Conservation (phyloP, 1,140 invertebrate genomes). For the Drosophila saltans region DNA sequence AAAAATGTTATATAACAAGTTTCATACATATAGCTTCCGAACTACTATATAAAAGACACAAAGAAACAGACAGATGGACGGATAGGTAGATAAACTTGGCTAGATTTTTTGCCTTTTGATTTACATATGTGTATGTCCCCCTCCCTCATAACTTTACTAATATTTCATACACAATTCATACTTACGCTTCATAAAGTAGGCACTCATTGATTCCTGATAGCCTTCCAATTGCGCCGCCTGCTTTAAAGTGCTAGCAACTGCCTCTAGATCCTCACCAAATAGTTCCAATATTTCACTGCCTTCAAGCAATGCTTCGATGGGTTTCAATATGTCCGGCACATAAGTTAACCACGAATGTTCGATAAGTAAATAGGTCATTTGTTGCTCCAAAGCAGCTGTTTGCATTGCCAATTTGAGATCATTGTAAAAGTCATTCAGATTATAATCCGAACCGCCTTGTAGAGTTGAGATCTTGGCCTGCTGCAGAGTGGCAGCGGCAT, state of each 20-base stretch:
- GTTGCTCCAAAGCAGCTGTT: slow-evolving; percentile 90
- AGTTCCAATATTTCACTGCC: slow-evolving; percentile 82
- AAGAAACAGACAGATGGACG: too few species aligned
- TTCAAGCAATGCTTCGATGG: slow-evolving; percentile 84
- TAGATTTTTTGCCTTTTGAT: too few species aligned
- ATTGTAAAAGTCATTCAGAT: slow-evolving; percentile 82
- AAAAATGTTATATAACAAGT: too few species aligned
- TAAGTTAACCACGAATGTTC: slow-evolving; percentile 87
- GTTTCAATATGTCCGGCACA: slow-evolving; percentile 89
- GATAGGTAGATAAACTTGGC: too few species aligned
- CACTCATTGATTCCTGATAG: slow-evolving; percentile 79
- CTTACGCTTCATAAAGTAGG: slow-evolving; percentile 78
- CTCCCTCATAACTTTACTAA: too few species aligned
- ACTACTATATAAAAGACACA: too few species aligned
- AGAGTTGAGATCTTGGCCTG: slow-evolving; percentile 86
- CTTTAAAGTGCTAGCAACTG: slow-evolving; percentile 75
- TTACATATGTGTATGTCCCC: too few species aligned
- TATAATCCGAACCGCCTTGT: slow-evolving; percentile 67
- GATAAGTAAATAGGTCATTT: slow-evolving; percentile 90
- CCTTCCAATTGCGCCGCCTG: slow-evolving; percentile 81
- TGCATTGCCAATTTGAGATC: slow-evolving; percentile 88
- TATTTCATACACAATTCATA: neutral
- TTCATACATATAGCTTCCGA: too few species aligned
- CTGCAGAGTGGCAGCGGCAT: slow-evolving; percentile 89
- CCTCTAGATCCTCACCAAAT: slow-evolving; percentile 81